phyloP scores from a whole-genome alignment of 2,888 invertebrate species.

The Tanytarsus gracilentus region DNA sequence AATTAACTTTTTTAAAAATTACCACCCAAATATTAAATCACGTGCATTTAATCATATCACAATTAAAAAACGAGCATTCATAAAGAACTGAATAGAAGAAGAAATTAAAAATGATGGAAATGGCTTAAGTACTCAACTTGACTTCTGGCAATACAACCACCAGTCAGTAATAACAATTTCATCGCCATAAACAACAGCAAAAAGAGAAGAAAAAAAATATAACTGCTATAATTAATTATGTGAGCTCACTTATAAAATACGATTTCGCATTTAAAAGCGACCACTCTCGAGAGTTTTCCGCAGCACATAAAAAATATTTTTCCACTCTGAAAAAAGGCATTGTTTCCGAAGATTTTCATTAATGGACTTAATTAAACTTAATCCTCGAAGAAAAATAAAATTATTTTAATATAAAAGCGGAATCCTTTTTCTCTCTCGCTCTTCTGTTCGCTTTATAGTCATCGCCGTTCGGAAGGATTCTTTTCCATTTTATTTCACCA shows the following conservation, averaged over 20 bases:
- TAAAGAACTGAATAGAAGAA: too few relatives aligned
- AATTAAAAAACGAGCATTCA: too few relatives aligned
- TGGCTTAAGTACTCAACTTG: too few relatives aligned
- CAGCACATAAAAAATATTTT: background rate
- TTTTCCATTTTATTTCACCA: constrained; percentile 13
- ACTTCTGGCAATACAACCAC: too few relatives aligned
- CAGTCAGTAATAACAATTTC: too few relatives aligned
- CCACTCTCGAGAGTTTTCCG: background rate
- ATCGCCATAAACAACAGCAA: too few relatives aligned
- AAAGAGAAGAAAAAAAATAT: too few relatives aligned
- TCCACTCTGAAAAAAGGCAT: constrained; percentile 10
- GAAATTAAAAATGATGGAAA: too few relatives aligned
- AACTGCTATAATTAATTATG: constrained; percentile 22
- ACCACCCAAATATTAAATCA: too few relatives aligned
- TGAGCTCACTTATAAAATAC: constrained; percentile 15
- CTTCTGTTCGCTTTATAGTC: background rate
- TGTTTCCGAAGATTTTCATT: constrained; percentile 28
- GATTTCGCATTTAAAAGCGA: constrained; percentile 10
- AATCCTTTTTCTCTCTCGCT: constrained; percentile 12
- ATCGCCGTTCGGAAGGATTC: too few relatives aligned
- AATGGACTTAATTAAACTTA: constrained; percentile 30
- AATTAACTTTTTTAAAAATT: too few relatives aligned
- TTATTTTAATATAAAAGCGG: constrained; percentile 25
- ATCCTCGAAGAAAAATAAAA: constrained; percentile 29
- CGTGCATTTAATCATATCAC: too few relatives aligned